Base-by-base conservation (phyloP, 2,888 invertebrate species). In the Ariolimax columbianus region DNA sequence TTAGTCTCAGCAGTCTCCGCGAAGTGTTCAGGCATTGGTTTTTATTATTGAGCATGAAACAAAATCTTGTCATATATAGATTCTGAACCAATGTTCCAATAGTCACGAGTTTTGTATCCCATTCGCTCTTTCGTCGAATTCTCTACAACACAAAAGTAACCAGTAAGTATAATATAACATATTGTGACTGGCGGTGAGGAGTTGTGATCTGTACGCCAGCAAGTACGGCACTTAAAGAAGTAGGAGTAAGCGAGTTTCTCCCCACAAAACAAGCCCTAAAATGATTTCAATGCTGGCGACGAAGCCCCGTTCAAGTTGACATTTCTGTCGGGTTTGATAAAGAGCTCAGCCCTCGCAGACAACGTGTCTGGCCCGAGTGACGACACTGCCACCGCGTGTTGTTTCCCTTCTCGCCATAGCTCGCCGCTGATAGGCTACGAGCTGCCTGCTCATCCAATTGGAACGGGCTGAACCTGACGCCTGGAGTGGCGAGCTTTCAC, bases 251-350 rank as follows among this genome's bases (percentile, higher is more conserved):
- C 26, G 63, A n/a, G 47, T 40, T 26, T 26, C 36, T 36, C 63
- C n/a, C 38, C 63, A 7, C 26, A 63, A 23, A 59, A 33, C 6
- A 26, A 43, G 26, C 30, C 43, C 79, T 40, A 66, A 30, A 43
- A 70, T 72, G 81, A 51, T 80, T 81, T 72, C 72, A 79, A 38
- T 38, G 36, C 38, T 36, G 81, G 55, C 81, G 81, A 82, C 75
- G 75, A 72, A 59, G 83, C 68, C 83, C 33, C 33, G 26, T 26
- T 66, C n/a, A 47, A 77, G 83, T 83, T 83, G 83, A 83, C 83
- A 83, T 83, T 77, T 83, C 77, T 77, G 83, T 83, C 83, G 63
- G 83, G 63, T 23, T 73, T 78, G 84, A 84, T 84, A 84, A 84
- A 84, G 84, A 84, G 72, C 84, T 84, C 72, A 72, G 59, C 55